Percentiles rank a stretch among this genome's conserved stretches.
These are phyloP conservation scores for Nasonia giraulti DNA, from an alignment of 1,140 invertebrate genomes.

Conservation along the genomic window DNA sequence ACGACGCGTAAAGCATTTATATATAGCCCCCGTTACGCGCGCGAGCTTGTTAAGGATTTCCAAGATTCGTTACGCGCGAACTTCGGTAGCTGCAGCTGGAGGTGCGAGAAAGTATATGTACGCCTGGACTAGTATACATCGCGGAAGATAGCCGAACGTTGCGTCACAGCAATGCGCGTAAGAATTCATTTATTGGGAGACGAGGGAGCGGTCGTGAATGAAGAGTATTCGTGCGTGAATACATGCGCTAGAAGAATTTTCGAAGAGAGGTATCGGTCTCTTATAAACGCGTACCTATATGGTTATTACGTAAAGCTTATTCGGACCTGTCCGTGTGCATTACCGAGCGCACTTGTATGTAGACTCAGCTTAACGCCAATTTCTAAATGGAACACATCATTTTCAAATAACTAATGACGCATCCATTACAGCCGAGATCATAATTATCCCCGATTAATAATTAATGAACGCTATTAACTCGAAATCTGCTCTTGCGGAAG, in stretches of 20 bases:
- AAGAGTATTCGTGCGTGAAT: constrained; percentile 30
- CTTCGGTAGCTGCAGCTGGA: not conserved
- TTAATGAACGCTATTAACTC: not conserved
- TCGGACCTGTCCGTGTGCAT: not conserved
- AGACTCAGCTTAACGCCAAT: not conserved
- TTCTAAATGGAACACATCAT: not conserved
- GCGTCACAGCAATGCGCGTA: constrained; percentile 22
- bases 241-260: not conserved
- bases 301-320: not conserved
- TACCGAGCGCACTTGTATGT: not conserved
- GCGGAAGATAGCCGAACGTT: not conserved
- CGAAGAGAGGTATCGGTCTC: not conserved
- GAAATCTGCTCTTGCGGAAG: not conserved
- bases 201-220: not conserved
- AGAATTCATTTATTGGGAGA: constrained; percentile 31
- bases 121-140: not conserved
- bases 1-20: too few relatives aligned
- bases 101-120: not conserved
- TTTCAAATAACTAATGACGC: not conserved
- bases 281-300: not conserved
- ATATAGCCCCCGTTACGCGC: too few relatives aligned
- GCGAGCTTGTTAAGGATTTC: too few relatives aligned
- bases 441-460: not conserved
- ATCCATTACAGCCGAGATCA: not conserved
- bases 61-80: too few relatives aligned